Conservation (phyloP, 2,888 invertebrate species). For the Parnassius mnemosyne region DNA sequence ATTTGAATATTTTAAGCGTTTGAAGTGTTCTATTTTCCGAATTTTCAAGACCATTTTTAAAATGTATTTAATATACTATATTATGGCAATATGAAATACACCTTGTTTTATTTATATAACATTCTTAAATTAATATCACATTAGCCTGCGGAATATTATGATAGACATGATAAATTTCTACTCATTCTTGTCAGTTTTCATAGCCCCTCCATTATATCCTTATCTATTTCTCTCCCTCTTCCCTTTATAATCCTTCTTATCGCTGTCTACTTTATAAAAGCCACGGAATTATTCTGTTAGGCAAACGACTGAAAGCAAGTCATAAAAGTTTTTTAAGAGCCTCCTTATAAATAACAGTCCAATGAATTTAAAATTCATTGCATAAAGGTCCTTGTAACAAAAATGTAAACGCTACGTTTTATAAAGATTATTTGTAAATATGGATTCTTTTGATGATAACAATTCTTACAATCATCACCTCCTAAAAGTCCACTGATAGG, state of each 20-base stretch:
- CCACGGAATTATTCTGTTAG: conserved; percentile 57
- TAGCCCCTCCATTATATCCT: conserved; percentile 63
- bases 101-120: neutral
- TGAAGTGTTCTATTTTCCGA: conserved; percentile 13
- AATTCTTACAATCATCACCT: no score
- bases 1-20: no score
- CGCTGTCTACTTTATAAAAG: conserved; percentile 67
- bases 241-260: conserved; percentile 70
- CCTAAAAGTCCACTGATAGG: no score
- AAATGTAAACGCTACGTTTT: no score
- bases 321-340: conserved; percentile 55
- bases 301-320: conserved; percentile 54
- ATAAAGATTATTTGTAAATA: no score
- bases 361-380: conserved; percentile 37
- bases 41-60: conserved; percentile 10
- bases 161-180: conserved; percentile 43
- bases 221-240: conserved; percentile 65
- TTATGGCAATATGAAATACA: conserved; percentile 15
- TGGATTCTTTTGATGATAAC: no score
- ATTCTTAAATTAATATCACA: conserved; percentile 30
- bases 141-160: conserved; percentile 33
- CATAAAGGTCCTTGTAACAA: conserved; percentile 10
- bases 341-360: conserved; percentile 46
- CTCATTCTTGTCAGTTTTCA: conserved; percentile 56
- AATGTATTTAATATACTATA: conserved; percentile 22